A percentile compares a stretch with the other conserved stretches of the same genome.
These are phyloP conservation scores for Hybos culiciformis DNA, from an alignment of 2,888 invertebrate species.

Conservation along the genomic window DNA sequence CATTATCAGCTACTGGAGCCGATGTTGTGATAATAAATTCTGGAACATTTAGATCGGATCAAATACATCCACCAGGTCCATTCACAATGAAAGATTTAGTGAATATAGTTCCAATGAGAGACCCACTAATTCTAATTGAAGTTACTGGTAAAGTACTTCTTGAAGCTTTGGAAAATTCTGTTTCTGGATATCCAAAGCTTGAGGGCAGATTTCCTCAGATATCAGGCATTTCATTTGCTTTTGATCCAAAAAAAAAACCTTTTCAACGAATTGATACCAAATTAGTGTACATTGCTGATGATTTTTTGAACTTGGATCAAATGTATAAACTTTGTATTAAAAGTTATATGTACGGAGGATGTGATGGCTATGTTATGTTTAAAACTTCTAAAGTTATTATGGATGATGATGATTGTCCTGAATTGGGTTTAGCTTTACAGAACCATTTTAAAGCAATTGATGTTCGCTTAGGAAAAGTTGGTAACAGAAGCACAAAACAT, in stretches of 20 bases:
- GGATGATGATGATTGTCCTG: constrained; percentile 73
- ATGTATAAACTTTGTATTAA: constrained; percentile 68
- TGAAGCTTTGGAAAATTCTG: constrained; percentile 68
- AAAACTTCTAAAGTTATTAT: constrained; percentile 61
- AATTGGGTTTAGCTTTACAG: constrained; percentile 69
- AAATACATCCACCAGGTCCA: constrained; percentile 61
- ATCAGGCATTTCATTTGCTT: constrained; percentile 62
- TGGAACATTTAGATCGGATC: constrained; percentile 39
- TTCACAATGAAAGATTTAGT: constrained; percentile 75
- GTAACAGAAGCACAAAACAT: constrained; percentile 65
- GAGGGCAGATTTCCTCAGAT: constrained; percentile 82
- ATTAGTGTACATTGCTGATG: constrained; percentile 71
- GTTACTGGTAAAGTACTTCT: constrained; percentile 55
- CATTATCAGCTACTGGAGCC: constrained; percentile 71
- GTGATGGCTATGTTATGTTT: constrained; percentile 75
- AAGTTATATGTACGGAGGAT: constrained; percentile 63
- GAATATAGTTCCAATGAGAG: constrained; percentile 73
- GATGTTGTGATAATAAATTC: constrained; percentile 78
- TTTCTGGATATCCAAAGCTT: constrained; percentile 70
- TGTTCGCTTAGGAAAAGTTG: constrained; percentile 54
- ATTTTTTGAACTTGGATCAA: constrained; percentile 58
- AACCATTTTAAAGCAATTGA: constrained; percentile 83
- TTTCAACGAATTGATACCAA: constrained; percentile 57
- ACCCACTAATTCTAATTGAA: constrained; percentile 64
- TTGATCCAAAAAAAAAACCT: constrained; percentile 54